Conservation (phyloP, 1,140 invertebrate genomes). For the Anoplolepis gracilipes region DNA sequence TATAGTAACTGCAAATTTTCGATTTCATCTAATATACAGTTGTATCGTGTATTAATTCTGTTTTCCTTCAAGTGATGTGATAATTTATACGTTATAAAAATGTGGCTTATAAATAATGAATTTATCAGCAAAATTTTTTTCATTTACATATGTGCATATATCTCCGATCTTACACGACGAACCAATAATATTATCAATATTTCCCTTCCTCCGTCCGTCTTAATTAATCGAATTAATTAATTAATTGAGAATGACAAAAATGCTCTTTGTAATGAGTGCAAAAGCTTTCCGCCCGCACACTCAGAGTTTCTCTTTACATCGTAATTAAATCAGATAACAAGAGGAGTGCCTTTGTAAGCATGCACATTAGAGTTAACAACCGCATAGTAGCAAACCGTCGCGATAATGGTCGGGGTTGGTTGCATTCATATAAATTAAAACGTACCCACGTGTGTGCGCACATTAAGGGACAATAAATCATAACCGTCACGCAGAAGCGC, state of each 20-base stretch:
- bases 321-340: conserved; percentile 57
- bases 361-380: conserved; percentile 45
- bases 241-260: conserved; percentile 14
- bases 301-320: conserved; percentile 34
- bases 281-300: conserved; percentile 13
- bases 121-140: conserved; percentile 31
- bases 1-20: not conserved
- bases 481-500: conserved; percentile 39
- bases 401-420: conserved; percentile 38
- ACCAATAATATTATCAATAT: not conserved
- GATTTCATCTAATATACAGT: conserved; percentile 1
- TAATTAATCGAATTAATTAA: conserved; percentile 44
- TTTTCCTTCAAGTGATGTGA: not conserved
- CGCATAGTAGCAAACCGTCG: conserved; percentile 22
- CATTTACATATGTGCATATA: not conserved
- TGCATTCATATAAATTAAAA: conserved; percentile 52
- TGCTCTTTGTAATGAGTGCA: conserved; percentile 35
- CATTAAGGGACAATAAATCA: conserved; percentile 49
- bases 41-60: not conserved
- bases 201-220: not conserved
- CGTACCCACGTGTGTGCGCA: conserved; percentile 18
- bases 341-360: conserved; percentile 50
- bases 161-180: not conserved
- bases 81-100: not conserved
- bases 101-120: not conserved